Conservation (phyloP, 2,113 vertebrate species). For the Grammomys surdaster region DNA sequence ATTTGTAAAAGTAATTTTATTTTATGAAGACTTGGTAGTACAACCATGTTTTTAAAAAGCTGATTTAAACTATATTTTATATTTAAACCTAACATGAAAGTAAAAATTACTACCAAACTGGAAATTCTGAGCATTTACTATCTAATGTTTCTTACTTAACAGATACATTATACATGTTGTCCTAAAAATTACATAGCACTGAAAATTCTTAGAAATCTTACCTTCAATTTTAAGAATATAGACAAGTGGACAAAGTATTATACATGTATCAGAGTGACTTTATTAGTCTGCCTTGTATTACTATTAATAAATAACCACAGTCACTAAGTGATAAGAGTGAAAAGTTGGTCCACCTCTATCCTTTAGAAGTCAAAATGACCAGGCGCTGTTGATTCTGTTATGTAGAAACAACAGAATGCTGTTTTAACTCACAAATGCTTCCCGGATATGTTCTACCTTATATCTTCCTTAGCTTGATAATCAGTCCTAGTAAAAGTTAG, state of each 20-base stretch:
- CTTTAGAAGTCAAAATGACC: background rate
- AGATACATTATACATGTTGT: background rate
- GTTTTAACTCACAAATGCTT: background rate
- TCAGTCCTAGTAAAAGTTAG: background rate
- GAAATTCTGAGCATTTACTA: background rate
- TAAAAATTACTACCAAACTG: conserved; percentile 5
- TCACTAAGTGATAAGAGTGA: background rate
- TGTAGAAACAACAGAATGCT: background rate
- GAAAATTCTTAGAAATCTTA: background rate
- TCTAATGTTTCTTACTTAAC: background rate
- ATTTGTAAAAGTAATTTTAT: background rate
- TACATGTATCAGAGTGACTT: background rate
- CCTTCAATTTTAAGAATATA: background rate
- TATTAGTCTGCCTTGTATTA: background rate
- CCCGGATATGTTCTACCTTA: background rate
- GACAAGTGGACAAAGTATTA: background rate
- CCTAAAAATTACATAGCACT: background rate
- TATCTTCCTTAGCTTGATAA: background rate
- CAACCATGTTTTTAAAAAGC: conserved; percentile 6
- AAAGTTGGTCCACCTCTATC: background rate
- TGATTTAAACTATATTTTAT: background rate
- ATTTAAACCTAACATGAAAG: background rate
- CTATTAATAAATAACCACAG: background rate
- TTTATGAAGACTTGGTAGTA: background rate
- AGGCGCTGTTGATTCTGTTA: background rate